Percentiles rank a stretch among this genome's conserved stretches.
Evolutionary conservation across 1,140 invertebrate species (phyloP).

Genomic region (Drosophila hydei): DNA sequence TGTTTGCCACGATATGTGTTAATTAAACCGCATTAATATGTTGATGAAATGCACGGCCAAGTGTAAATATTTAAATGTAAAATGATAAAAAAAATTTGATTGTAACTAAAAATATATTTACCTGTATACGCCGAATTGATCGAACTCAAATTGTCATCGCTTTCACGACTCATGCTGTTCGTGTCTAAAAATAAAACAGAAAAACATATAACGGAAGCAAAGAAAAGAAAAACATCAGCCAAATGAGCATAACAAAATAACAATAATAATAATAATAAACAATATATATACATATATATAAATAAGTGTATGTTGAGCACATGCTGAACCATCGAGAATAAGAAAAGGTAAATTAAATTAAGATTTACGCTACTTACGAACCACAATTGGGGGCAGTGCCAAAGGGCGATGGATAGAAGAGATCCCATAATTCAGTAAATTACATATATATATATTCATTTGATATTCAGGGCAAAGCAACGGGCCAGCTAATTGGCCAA

Average conservation of each 20-base stretch:
- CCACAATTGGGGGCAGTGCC: slow-evolving; percentile 32
- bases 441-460: slow-evolving; percentile 2
- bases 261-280: slow-evolving; percentile 29
- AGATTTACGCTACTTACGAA: slow-evolving; percentile 68
- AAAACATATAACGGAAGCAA: slow-evolving; percentile 51
- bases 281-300: slow-evolving; percentile 1
- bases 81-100: slow-evolving; percentile 27
- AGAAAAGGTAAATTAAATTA: slow-evolving; percentile 54
- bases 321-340: slow-evolving; percentile 16
- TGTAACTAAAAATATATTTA: slow-evolving; percentile 61
- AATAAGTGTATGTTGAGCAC: neutral
- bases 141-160: slow-evolving; percentile 83
- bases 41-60: slow-evolving; percentile 51
- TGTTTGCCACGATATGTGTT: slow-evolving; percentile 11
- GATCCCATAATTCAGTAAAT: slow-evolving; percentile 18
- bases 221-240: slow-evolving; percentile 42
- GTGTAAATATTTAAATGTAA: slow-evolving; percentile 39
- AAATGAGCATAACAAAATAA: slow-evolving; percentile 45
- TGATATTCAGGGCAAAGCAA: slow-evolving; percentile 66
- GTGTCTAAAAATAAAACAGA: slow-evolving; percentile 75
- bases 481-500: slow-evolving; percentile 61
- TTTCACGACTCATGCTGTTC: slow-evolving; percentile 83
- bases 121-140: slow-evolving; percentile 83
- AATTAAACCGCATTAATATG: slow-evolving; percentile 34
- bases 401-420: slow-evolving; percentile 34